These are phyloP conservation scores for Byasa hedistus DNA, from an alignment of 2,888 invertebrate species.

Conservation along the genomic window DNA sequence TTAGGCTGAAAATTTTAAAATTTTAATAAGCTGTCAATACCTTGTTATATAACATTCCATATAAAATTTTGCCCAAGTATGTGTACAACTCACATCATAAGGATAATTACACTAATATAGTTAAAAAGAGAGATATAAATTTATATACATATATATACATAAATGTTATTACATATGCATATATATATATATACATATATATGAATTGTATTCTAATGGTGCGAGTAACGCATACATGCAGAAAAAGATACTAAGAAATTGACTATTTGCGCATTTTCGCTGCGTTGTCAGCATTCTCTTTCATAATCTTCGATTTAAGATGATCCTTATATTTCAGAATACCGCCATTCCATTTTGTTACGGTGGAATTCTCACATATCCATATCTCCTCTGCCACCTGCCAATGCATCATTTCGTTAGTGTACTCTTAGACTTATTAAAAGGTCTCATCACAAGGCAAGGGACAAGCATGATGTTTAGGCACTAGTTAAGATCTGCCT, in stretches of 20 bases:
- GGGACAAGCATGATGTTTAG: no score
- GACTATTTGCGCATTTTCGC: slow-evolving; percentile 57
- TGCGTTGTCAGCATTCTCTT: slow-evolving; percentile 82
- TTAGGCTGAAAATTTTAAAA: no score
- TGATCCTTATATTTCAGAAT: slow-evolving; percentile 98
- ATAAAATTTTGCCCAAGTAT: no score
- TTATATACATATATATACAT: no score
- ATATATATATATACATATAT: no score
- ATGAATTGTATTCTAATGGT: slow-evolving; percentile 28
- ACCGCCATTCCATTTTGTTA: slow-evolving; percentile 98
- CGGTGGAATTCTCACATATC: slow-evolving; percentile 97
- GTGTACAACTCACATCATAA: no score
- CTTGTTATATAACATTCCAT: no score
- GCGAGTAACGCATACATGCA: slow-evolving; percentile 38
- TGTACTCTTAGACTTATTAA: neutral
- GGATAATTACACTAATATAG: no score
- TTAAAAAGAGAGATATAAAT: neutral
- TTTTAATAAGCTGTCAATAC: no score
- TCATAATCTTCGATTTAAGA: slow-evolving; percentile 91
- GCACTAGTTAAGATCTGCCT: no score
- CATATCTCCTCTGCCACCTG: slow-evolving; percentile 99
- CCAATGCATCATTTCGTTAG: neutral
- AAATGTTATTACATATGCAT: no score
- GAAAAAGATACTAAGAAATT: slow-evolving; percentile 34
- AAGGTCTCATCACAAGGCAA: neutral